A percentile compares a stretch with the other conserved stretches of the same genome.
These are phyloP conservation scores for Petrocephalus sullivani DNA, from an alignment of 2,797 vertebrate genomes.

Conservation along the genomic window DNA sequence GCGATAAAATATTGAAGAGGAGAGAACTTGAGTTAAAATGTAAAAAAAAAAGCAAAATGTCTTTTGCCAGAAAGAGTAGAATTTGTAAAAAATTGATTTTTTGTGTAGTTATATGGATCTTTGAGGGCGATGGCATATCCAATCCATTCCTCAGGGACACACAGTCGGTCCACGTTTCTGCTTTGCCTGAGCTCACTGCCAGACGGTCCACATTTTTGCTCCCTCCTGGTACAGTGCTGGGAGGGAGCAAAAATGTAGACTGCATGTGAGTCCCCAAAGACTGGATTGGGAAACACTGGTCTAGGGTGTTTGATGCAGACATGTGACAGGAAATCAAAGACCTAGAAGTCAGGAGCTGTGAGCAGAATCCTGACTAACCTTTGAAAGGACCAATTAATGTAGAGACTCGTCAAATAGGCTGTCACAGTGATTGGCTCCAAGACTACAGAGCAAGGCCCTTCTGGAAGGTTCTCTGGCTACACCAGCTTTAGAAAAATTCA, in stretches of 20 bases:
- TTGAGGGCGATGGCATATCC: not conserved
- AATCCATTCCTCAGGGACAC: not conserved
- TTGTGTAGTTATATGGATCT: not conserved
- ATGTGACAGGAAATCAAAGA: conserved; percentile 26
- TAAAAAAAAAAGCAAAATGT: not conserved
- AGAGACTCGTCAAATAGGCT: not conserved
- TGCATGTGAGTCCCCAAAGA: not conserved
- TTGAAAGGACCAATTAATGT: conserved; percentile 12
- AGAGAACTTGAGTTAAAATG: not conserved
- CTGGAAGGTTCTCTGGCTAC: not conserved
- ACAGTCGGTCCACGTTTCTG: not conserved
- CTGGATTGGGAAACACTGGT: not conserved
- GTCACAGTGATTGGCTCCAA: not conserved
- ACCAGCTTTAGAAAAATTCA: not conserved
- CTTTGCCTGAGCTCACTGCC: not conserved
- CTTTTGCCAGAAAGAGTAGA: not conserved
- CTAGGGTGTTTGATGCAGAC: not conserved
- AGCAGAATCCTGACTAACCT: conserved; percentile 8
- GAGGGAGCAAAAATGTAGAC: not conserved
- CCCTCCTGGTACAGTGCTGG: not conserved
- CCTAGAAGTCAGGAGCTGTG: conserved; percentile 18
- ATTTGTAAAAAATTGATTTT: not conserved
- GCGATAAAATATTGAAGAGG: not conserved
- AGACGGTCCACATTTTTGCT: not conserved
- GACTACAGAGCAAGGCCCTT: not conserved